Percentiles rank a stretch among this genome's conserved stretches.
phyloP scores from a whole-genome alignment of 2,113 vertebrate genomes.

The Cryptomyrus ogoouensis region DNA sequence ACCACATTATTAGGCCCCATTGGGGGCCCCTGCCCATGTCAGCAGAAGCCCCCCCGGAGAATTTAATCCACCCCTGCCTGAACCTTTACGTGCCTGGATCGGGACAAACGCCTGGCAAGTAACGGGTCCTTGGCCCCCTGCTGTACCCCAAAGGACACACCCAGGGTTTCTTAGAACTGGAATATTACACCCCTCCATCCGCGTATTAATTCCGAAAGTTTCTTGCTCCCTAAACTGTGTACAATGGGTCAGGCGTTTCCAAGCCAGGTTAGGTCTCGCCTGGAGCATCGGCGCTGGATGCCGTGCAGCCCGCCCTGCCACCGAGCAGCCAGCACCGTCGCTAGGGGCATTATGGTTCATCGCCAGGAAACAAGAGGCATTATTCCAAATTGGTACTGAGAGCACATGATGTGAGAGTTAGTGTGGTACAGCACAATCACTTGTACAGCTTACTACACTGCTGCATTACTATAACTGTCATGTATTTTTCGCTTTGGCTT shows the following conservation, averaged over 20 bases:
- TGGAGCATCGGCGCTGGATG: background rate
- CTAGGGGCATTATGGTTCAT: background rate
- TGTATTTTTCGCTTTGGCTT: background rate
- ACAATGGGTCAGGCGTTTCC: background rate
- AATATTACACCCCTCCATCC: background rate
- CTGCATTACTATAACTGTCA: background rate
- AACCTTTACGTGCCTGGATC: background rate
- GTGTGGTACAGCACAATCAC: background rate
- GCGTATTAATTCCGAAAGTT: background rate
- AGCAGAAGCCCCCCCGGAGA: background rate
- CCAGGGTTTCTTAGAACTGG: background rate
- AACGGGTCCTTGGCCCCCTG: background rate
- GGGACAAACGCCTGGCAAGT: background rate
- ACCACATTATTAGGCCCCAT: background rate
- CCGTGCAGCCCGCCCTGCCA: background rate
- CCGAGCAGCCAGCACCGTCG: background rate
- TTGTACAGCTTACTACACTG: background rate
- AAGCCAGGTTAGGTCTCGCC: background rate
- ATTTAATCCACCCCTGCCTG: background rate
- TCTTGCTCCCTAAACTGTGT: background rate
- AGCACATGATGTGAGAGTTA: background rate
- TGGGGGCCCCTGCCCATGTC: background rate
- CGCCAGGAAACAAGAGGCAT: constrained; percentile 4
- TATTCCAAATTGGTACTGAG: background rate
- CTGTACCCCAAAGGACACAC: background rate